These are phyloP conservation scores for Pristionchus entomophagus DNA, from an alignment of 2,888 invertebrate genomes.

Conservation along the genomic window DNA sequence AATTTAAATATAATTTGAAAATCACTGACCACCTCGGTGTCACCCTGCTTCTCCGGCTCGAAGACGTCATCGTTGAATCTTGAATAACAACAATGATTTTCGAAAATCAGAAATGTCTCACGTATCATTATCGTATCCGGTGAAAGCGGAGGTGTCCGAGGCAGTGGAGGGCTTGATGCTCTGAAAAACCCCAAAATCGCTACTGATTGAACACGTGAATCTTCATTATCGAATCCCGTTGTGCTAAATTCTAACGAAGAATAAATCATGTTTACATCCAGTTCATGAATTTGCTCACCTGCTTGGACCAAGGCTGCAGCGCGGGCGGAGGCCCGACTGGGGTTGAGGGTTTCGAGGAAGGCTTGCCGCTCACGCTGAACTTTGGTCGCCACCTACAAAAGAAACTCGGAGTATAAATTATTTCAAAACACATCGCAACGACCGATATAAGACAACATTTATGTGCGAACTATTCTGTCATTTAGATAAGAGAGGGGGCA, in stretches of 20 bases:
- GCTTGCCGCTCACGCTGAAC: constrained; percentile 30
- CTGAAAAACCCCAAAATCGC: background rate
- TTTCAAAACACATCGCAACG: background rate
- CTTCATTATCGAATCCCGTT: no score
- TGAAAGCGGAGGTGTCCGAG: background rate
- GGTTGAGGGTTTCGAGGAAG: background rate
- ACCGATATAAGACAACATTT: no score
- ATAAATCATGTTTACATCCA: background rate
- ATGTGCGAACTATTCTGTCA: background rate
- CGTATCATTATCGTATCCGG: background rate
- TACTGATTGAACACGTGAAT: background rate
- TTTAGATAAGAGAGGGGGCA: background rate
- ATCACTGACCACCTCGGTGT: background rate
- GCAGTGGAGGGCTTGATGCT: background rate
- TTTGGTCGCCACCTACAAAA: background rate
- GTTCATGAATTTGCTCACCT: no score
- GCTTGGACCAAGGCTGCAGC: background rate
- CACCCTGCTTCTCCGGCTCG: background rate
- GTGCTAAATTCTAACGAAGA: background rate
- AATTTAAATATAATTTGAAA: background rate
- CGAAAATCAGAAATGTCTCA: background rate
- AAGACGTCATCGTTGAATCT: constrained; percentile 15
- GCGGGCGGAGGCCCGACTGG: background rate
- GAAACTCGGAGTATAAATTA: background rate
- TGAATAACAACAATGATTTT: background rate